Evolutionary conservation across 2,888 invertebrate genomes (phyloP), one percentile per base, ranked within the genome.

Genomic region (Hecatera dysodea): DNA sequence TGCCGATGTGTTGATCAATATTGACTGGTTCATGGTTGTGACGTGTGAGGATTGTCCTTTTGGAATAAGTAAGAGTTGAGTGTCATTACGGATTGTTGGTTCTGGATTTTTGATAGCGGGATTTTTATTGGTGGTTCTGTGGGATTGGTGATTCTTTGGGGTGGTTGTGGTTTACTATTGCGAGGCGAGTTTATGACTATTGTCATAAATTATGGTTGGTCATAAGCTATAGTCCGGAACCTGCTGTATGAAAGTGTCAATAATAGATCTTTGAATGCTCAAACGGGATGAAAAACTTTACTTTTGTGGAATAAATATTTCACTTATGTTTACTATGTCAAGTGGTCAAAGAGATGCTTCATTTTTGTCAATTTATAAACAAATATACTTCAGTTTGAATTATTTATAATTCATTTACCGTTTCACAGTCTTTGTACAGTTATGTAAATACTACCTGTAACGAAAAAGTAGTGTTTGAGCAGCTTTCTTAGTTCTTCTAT

Each of bases 1-100:
- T 79, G 63, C 33, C 74, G 75, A 78, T 63, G 75, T 65, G 70
- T 74, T 78, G 77, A 83, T 84, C 81, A 81, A 83, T 84, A 86
- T 83, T 82, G 69, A 78, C 78, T 75, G 71, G 64, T 19, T 66
- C 65, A 63, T 64, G 74, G 33, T 48, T 59, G 77, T 84, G 83
- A 84, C 84, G 82, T 74, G 59, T 64, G 33, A 39, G 22, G 22
- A 9, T 83, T 61, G 68, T 83, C 75, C 62, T 76, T 82, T 83
- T 82, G 69, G 60, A 75, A 82, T 68, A 73, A 81, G 82, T 69
- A 79, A 76, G 59, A 70, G 64, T 80, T 61, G 79, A 79, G 78
- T 70, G 69, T 72, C 64, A 80, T 76, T 76, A 65, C 57, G 39
- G 66, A 52, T 67, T 33, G 36, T 24, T 36, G 33, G 65, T 46